Percentiles rank a stretch among this genome's conserved stretches.
Conservation (phyloP, 2,797 vertebrate species). For the Tapirus indicus region DNA sequence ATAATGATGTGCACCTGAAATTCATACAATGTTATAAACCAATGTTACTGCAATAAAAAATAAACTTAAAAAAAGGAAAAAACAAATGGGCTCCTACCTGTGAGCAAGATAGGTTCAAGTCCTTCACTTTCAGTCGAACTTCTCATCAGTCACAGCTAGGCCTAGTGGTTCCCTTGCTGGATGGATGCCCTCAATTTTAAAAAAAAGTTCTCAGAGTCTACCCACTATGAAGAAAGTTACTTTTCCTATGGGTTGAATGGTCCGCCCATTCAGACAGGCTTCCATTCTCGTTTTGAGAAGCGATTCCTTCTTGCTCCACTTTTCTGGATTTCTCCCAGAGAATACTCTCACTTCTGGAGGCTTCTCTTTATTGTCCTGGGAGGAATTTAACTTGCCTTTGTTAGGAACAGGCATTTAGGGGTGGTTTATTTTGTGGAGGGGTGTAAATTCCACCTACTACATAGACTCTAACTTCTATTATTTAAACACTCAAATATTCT, state of each 20-base stretch:
- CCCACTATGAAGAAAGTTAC: neutral
- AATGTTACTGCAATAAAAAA: too few relatives aligned
- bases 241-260: neutral
- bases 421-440: neutral
- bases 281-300: neutral
- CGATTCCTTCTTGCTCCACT: neutral
- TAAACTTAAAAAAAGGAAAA: too few relatives aligned
- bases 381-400: slow-evolving; percentile 20
- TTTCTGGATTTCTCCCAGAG: slow-evolving; percentile 17
- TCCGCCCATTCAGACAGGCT: neutral
- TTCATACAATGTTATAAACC: too few relatives aligned
- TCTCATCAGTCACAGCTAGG: neutral
- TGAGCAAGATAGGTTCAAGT: neutral
- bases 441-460: neutral
- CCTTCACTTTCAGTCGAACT: neutral
- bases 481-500: slow-evolving; percentile 36
- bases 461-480: neutral
- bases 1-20: too few relatives aligned
- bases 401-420: neutral
- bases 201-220: neutral
- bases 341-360: neutral
- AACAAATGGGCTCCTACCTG: neutral
- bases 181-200: neutral
- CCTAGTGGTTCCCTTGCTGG: neutral
- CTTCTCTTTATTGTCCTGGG: neutral